Percentiles rank a stretch among this genome's conserved stretches.
These are phyloP conservation scores for Diarsia dahlii DNA, from an alignment of 2,888 invertebrate species.

Conservation along the genomic window DNA sequence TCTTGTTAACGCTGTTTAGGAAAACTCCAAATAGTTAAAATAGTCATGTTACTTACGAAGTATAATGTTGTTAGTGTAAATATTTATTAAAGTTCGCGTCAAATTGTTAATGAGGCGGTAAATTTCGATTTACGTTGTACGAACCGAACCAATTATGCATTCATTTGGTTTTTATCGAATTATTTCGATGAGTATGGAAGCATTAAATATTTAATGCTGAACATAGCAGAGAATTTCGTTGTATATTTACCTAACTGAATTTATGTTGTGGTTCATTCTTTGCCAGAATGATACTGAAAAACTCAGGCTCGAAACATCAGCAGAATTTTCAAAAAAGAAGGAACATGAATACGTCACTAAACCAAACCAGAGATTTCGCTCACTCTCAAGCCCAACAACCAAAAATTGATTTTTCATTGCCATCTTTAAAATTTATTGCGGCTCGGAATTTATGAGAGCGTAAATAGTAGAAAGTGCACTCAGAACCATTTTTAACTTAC, in stretches of 20 bases:
- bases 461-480: slow-evolving; percentile 58
- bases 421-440: slow-evolving; percentile 42
- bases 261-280: not conserved
- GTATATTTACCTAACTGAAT: slow-evolving; percentile 16
- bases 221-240: slow-evolving; percentile 5
- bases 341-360: not conserved
- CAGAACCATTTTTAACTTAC: slow-evolving; percentile 53
- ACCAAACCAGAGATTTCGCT: slow-evolving; percentile 2
- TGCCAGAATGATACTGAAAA: not conserved
- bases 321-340: not conserved
- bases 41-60: slow-evolving; percentile 59
- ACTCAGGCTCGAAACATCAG: not conserved
- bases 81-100: slow-evolving; percentile 18
- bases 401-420: slow-evolving; percentile 46
- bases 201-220: slow-evolving; percentile 20
- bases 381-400: not conserved
- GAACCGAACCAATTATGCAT: slow-evolving; percentile 45
- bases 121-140: slow-evolving; percentile 47
- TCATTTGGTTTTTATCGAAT: slow-evolving; percentile 55
- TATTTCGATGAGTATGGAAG: slow-evolving; percentile 36
- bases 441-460: slow-evolving; percentile 41
- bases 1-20: slow-evolving; percentile 77
- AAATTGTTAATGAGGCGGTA: slow-evolving; percentile 49
- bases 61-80: slow-evolving; percentile 35
- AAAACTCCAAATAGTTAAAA: slow-evolving; percentile 73